Evolutionary conservation across 2,113 vertebrate genomes (phyloP), one percentile per base, ranked within the genome.

Genomic region (Scomber japonicus): DNA sequence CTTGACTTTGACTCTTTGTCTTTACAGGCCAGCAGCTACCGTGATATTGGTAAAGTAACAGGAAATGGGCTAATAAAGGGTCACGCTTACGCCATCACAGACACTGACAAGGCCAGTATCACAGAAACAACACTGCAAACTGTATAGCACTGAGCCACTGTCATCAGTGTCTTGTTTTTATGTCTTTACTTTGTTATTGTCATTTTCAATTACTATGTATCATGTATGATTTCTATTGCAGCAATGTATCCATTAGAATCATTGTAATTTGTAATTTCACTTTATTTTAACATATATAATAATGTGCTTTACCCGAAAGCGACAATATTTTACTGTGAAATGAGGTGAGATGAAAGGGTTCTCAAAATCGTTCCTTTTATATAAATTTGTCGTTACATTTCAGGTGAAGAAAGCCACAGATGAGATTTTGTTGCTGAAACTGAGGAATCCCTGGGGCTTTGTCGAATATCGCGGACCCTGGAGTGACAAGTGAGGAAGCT

Each of bases 371-470:
- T 30, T 16, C 7, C 9, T 19, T 67, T 21, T 12, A 50, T 15
- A 13, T 48, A 7, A n/a, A n/a, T 40, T 40, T 40, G 35, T 40
- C 9, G 35, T 69, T 71, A 17, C 53, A 15, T 71, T 72, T 57
- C 74, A 96, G 95, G 90, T 96, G 61, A 88, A 4, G n/a, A 91
- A 79, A 50, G 79, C 21, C 0, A 70, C 86, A 0, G 84, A 83
- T 3, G 93, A 94, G 27, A 77, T 92, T 31, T 72, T 90, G 40
- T 51, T 96, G 77, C 71, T 95, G 69, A 93, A 81, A 71, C 76
- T 96, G 81, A 92, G 95, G 83, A 96, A 96, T 83, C 96, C 96
- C 12, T 96, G 96, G 96, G 96, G 96, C 11, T 96, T 95, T 56
- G 74, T 94, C 0, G 96, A 96, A 63, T 96, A 95, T 72, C 68